These are phyloP conservation scores for Gymnocypris eckloni DNA, from an alignment of 2,797 vertebrate species.

Conservation along the genomic window DNA sequence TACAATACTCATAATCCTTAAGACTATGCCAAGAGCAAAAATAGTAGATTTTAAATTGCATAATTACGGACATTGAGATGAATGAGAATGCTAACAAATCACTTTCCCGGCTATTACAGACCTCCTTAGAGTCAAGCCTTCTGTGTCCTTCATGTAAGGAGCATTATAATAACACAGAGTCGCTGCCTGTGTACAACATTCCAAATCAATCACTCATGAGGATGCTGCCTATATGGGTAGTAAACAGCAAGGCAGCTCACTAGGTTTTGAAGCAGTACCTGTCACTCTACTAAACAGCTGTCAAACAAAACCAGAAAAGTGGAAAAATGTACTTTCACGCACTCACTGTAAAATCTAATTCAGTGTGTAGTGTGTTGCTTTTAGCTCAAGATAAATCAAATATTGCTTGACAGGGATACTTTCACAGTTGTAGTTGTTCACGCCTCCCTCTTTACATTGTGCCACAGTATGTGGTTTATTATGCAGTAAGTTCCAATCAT, in stretches of 20 bases:
- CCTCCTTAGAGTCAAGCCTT: background rate
- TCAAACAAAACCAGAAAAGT: background rate
- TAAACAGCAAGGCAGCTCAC: constrained; percentile 35
- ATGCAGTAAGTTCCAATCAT: constrained; percentile 42
- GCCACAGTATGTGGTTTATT: constrained; percentile 47
- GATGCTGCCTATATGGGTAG: background rate
- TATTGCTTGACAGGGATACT: constrained; percentile 25
- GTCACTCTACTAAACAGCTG: background rate
- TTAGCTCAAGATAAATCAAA: constrained; percentile 38
- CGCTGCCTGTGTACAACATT: background rate
- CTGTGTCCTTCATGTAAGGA: background rate
- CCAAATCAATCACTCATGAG: background rate
- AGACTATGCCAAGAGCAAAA: background rate
- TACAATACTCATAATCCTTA: constrained; percentile 1
- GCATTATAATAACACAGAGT: background rate
- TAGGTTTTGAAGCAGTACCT: constrained; percentile 22
- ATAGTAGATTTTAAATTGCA: background rate
- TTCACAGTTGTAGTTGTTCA: constrained; percentile 22
- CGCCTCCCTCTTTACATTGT: constrained; percentile 28
- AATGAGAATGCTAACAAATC: background rate
- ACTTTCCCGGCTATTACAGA: background rate
- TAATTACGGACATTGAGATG: background rate
- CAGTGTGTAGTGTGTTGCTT: constrained; percentile 3
- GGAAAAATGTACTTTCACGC: background rate
- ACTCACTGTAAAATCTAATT: constrained; percentile 13